A percentile compares a stretch with the other conserved stretches of the same genome.
Conservation (phyloP, 2,888 invertebrate genomes). For the Holacanthella duospinosa region DNA sequence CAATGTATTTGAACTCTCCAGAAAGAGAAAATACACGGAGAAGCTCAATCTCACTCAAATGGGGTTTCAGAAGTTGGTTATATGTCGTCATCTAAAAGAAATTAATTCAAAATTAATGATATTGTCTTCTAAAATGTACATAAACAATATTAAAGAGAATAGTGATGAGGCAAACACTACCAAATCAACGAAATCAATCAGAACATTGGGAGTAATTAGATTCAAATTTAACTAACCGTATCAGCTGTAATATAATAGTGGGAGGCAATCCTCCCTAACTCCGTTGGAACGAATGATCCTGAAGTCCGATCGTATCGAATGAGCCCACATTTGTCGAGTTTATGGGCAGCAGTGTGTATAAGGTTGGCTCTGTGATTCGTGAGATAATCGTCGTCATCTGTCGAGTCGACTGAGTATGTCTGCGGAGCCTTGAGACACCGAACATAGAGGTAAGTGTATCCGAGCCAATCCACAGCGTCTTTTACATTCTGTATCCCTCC, state of each 20-base stretch:
- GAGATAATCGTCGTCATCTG: constrained; percentile 70
- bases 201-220: too few relatives aligned
- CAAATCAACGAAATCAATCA: too few relatives aligned
- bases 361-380: constrained; percentile 88
- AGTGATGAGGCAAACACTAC: background rate
- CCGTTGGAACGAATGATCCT: constrained; percentile 79
- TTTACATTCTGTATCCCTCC: constrained; percentile 74
- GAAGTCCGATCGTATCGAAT: constrained; percentile 90
- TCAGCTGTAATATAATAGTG: constrained; percentile 98
- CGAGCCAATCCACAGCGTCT: constrained; percentile 87
- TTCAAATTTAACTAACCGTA: too few relatives aligned
- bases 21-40: constrained; percentile 97
- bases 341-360: constrained; percentile 82
- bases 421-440: constrained; percentile 37
- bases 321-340: constrained; percentile 86
- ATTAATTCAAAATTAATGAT: background rate
- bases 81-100: constrained; percentile 67
- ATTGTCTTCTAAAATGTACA: background rate
- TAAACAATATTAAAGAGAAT: background rate
- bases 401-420: constrained; percentile 47
- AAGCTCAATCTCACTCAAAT: constrained; percentile 91
- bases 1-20: constrained; percentile 85
- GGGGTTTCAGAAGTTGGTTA: constrained; percentile 90
- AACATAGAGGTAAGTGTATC: constrained; percentile 93
- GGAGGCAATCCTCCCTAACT: constrained; percentile 92